These are phyloP conservation scores for Hyperoplus immaculatus DNA, from an alignment of 2,797 vertebrate species.

Conservation along the genomic window DNA sequence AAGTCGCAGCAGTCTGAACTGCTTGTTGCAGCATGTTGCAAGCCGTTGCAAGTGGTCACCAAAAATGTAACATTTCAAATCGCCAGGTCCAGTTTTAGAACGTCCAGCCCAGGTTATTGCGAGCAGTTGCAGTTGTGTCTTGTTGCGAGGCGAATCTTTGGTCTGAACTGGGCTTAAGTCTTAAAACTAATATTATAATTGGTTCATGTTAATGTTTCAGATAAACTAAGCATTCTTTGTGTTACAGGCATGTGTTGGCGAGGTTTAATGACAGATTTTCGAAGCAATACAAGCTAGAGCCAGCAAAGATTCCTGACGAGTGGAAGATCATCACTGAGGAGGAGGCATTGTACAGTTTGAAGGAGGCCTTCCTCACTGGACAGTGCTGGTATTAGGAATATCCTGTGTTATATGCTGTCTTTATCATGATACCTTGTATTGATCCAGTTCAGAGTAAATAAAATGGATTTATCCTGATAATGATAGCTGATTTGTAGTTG, in stretches of 20 bases:
- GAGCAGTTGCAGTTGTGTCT: no score
- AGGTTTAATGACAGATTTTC: constrained; percentile 80
- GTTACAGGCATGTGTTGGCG: constrained; percentile 75
- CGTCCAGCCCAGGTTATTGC: no score
- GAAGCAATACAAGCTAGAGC: constrained; percentile 62
- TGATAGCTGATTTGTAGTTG: background rate
- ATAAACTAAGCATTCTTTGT: background rate
- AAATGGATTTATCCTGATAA: background rate
- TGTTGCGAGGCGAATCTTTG: no score
- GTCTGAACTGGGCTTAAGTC: no score
- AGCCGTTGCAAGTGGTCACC: no score
- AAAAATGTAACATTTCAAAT: no score
- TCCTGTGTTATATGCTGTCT: background rate
- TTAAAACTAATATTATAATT: no score
- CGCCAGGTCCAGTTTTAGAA: no score
- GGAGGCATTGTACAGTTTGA: constrained; percentile 74
- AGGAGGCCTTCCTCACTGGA: constrained; percentile 45
- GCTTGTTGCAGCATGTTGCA: no score
- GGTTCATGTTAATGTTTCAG: background rate
- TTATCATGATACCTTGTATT: background rate
- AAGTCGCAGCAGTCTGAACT: no score
- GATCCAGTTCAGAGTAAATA: background rate
- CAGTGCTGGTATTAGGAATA: background rate
- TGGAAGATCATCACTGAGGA: constrained; percentile 77
- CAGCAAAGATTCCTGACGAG: constrained; percentile 69